Evolutionary conservation across 2,888 invertebrate genomes (phyloP), one percentile per base, ranked within the genome.

Genomic region (Eupithecia vulgata): DNA sequence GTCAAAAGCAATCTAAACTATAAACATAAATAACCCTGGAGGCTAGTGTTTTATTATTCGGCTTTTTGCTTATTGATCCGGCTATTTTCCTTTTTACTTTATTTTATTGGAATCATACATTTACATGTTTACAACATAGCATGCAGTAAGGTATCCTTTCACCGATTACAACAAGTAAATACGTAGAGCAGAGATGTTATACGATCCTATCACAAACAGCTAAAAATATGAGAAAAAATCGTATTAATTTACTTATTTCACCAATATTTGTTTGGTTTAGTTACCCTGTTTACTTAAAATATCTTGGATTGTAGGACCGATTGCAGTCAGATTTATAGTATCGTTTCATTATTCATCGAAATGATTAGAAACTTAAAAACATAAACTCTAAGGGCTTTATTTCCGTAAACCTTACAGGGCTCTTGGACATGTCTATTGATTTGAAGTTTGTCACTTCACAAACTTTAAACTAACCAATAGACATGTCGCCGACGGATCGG

Each of bases 1-100:
- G 76, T 75, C 79, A 81, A 81, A 83, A 77, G 75, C 81, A 79
- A 83, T 84, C 79, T 73, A 77, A 80, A 78, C 78, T 77, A 77
- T 75, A 67, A 73, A 72, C 74, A 76, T 77, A 76, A 79, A 77
- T 72, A 76, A 73, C 71, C 70, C 75, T 76, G 70, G 68, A 73
- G 61, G 30, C 35, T 67, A 65, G 57, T 70, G 65, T 42, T 37
- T 45, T n/a, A 15, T n/a, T 2, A 25, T 57, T 72, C 72, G 75
- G 67, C 59, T 21, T 67, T 69, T 59, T 10, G 12, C 1, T 6
- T 13, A n/a, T 13, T 12, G 8, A 12, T 61, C 21, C 70, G 73
- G 70, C 67, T 52, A 48, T 62, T 17, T 25, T 25, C 2, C 1
- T n/a, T 57, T 17, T 25, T 25, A 5, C 25, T 17, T 21, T 30